phyloP scores from a whole-genome alignment of 2,113 vertebrate genomes.

The Oreochromis tanganicae region DNA sequence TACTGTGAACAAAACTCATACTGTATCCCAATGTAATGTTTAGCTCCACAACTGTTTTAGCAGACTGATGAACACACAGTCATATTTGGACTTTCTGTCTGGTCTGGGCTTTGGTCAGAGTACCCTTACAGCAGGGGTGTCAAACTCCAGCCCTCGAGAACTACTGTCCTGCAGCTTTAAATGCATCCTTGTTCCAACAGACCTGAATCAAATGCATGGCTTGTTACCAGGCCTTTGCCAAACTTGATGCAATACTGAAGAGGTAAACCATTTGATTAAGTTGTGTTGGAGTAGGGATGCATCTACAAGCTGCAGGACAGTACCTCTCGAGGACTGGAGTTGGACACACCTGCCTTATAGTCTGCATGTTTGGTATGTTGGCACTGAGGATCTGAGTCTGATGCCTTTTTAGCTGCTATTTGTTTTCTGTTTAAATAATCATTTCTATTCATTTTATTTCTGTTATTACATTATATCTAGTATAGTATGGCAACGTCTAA shows the following conservation, averaged over 20 bases:
- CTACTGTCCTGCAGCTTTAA: background rate
- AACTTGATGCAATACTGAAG: background rate
- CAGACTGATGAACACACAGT: background rate
- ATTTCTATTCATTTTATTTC: background rate
- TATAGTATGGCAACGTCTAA: background rate
- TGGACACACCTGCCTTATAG: rapidly evolving
- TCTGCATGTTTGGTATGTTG: background rate
- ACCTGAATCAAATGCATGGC: rapidly evolving
- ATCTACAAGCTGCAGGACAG: background rate
- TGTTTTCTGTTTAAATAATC: background rate
- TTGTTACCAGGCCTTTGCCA: background rate
- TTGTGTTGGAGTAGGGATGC: rapidly evolving
- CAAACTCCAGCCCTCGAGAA: background rate
- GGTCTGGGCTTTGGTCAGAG: background rate
- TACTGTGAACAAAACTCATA: rapidly evolving
- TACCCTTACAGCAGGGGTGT: background rate
- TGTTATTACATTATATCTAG: background rate
- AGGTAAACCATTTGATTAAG: rapidly evolving
- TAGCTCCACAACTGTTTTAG: background rate
- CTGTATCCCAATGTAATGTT: rapidly evolving
- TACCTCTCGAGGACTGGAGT: background rate
- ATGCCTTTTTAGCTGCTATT: background rate
- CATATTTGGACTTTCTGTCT: background rate
- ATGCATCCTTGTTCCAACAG: background rate
- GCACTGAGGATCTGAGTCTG: background rate